These are phyloP conservation scores for Macrotis lagotis DNA, from an alignment of 2,113 vertebrate species.

Conservation along the genomic window DNA sequence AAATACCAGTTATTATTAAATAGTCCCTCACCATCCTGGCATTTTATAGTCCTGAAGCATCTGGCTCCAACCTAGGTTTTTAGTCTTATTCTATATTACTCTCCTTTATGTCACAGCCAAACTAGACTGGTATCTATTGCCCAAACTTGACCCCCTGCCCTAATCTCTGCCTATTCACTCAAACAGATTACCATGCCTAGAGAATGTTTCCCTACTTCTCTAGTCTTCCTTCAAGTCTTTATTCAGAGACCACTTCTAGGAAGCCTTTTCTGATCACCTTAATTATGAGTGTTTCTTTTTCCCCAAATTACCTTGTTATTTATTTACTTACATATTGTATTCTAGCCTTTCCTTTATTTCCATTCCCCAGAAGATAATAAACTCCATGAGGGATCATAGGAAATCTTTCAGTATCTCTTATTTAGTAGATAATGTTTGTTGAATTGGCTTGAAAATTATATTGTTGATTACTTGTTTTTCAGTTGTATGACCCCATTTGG, in stretches of 20 bases:
- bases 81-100: not conserved
- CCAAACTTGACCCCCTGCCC: not conserved
- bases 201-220: not conserved
- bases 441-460: not conserved
- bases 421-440: not conserved
- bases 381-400: not conserved
- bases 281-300: not conserved
- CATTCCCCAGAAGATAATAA: not conserved
- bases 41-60: not conserved
- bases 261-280: not conserved
- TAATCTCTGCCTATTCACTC: not conserved
- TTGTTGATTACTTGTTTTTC: not conserved
- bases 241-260: not conserved
- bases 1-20: not conserved
- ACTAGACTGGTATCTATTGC: not conserved
- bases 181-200: not conserved
- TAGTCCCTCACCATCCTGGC: not conserved
- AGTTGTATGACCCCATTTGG: not conserved
- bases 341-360: not conserved
- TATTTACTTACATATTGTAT: not conserved
- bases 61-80: not conserved
- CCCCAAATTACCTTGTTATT: not conserved
- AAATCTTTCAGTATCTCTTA: not conserved
- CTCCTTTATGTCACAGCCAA: not conserved
- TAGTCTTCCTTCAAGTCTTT: not conserved